Conservation (phyloP, 2,113 vertebrate species). For the Alosa alosa region DNA sequence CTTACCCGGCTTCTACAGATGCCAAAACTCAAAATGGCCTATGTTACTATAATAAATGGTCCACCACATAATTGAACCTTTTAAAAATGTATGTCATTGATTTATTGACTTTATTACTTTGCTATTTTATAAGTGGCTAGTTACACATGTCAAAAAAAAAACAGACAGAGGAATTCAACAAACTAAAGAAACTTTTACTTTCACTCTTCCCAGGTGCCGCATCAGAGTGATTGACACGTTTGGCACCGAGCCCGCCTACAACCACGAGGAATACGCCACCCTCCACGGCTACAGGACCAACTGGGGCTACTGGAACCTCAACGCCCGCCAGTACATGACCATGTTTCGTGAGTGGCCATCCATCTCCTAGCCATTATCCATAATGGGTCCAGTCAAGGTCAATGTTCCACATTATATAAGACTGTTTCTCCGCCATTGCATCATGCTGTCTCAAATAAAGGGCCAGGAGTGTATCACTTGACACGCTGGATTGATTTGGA, state of each 20-base stretch:
- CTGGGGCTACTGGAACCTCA: slow-evolving; percentile 99
- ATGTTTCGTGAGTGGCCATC: slow-evolving; percentile 89
- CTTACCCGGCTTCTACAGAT: not conserved
- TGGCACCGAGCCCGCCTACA: slow-evolving; percentile 93
- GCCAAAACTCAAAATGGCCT: no score
- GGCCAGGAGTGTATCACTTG: no score
- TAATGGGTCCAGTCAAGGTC: not conserved
- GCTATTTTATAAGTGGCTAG: not conserved
- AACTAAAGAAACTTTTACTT: not conserved
- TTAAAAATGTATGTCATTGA: no score
- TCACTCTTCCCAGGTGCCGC: slow-evolving; percentile 78
- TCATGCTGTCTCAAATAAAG: no score
- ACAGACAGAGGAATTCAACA: not conserved
- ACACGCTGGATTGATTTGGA: not conserved
- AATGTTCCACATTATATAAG: not conserved
- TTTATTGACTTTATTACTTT: no score
- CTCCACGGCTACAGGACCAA: slow-evolving; percentile 91
- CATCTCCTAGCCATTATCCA: not conserved
- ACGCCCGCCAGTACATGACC: slow-evolving; percentile 94
- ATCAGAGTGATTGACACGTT: slow-evolving; percentile 96
- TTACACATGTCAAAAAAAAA: not conserved
- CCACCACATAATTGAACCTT: no score
- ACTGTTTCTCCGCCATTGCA: not conserved
- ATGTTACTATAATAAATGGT: no score
- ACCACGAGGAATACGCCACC: slow-evolving; percentile 94